Base-by-base conservation (phyloP, 2,797 vertebrate genomes). In the Zalophus californianus region DNA sequence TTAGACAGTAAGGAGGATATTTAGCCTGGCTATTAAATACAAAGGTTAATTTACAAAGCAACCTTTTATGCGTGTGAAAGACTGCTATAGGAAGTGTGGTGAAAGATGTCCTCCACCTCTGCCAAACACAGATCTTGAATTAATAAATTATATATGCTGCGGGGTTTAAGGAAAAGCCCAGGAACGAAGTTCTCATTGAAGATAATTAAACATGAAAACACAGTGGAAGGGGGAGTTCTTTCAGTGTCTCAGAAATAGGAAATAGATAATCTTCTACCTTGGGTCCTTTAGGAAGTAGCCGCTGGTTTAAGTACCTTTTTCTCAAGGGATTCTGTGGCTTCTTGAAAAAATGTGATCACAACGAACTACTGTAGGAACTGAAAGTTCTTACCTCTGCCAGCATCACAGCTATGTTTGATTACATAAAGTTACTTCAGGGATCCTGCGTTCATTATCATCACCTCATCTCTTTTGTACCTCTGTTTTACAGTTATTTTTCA, bases 311-410 rank as follows among this genome's bases (percentile, higher is more conserved):
- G 50, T 84, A 90, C 54, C 44, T 78, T 86, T 93, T 90, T 70
- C 95, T 96, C 77, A 93, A 94, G 60, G 90, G 86, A 80, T 77
- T 94, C 60, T 75, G 77, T 78, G 80, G 66, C 48, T 96, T 94
- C 83, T 90, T 82, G 66, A 79, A 77, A 82, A 72, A 73, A n/a
- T 5, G 15, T 44, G 60, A 90, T 96, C 85, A 77, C 48, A 83
- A 20, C 38, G 93, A 44, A 70, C 41, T 54, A 16, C 16, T 70
- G 38, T 14, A 60, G 93, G 78, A 91, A 91, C 95, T 64, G 48
- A 62, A 82, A 83, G 48, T 27, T 64, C 41, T 52, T 62, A 5
- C 12, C 4, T 70, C 15, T 58, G 27, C 10, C 14, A 23, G 82
- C 14, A 18, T 79, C 18, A 16, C 11, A 27, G 44, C 16, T 73